Conservation (phyloP, 2,797 vertebrate species). For the Clarias fuscus region DNA sequence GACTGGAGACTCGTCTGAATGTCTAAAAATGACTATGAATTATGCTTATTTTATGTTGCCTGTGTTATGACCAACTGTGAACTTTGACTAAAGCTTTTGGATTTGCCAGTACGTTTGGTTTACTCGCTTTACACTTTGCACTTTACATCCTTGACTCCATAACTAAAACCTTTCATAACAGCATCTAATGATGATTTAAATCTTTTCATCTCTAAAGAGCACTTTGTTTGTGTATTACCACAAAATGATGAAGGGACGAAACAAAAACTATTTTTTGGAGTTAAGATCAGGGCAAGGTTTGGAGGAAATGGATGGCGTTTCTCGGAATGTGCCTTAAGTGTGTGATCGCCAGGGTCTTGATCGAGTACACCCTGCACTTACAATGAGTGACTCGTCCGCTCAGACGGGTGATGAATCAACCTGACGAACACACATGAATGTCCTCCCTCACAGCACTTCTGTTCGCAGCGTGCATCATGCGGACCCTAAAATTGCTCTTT, state of each 20-base stretch:
- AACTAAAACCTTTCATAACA: neutral
- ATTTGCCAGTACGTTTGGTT: neutral
- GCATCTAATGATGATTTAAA: neutral
- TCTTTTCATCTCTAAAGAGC: neutral
- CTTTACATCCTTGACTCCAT: neutral
- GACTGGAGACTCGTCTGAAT: no score
- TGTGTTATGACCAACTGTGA: neutral
- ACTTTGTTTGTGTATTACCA: neutral
- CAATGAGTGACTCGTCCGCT: constrained; percentile 15
- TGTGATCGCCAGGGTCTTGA: constrained; percentile 27
- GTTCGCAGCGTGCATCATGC: constrained; percentile 27
- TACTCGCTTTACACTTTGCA: no score
- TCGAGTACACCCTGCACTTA: constrained; percentile 32
- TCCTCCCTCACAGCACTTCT: constrained; percentile 22
- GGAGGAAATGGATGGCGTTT: neutral
- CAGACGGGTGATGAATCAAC: constrained; percentile 45
- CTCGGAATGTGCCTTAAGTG: neutral
- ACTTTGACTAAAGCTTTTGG: neutral
- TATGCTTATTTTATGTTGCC: neutral
- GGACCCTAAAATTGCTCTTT: constrained; percentile 23
- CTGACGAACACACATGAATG: constrained; percentile 37
- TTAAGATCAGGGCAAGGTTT: neutral
- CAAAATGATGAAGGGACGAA: neutral
- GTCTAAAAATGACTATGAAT: neutral
- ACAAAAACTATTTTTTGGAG: neutral